Conservation (phyloP, 2,113 vertebrate genomes). For the Phalacrocorax aristotelis region DNA sequence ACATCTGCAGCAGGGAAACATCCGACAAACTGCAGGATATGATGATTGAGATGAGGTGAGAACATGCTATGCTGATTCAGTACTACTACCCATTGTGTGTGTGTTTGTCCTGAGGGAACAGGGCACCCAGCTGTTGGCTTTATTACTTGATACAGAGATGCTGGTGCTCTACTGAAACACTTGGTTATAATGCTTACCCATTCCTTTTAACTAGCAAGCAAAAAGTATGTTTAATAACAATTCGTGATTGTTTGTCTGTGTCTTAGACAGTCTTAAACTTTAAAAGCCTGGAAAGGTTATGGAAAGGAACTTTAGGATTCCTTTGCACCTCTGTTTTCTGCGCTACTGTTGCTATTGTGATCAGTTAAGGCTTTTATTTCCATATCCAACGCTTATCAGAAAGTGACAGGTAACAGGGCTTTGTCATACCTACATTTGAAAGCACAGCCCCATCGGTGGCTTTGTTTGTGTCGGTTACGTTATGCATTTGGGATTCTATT, state of each 20-base stretch:
- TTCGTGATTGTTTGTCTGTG: neutral
- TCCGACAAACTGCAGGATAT: slow-evolving; percentile 81
- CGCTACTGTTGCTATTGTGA: neutral
- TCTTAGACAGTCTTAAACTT: neutral
- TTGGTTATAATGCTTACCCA: fast-evolving
- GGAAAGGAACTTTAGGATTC: neutral
- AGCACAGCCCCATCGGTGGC: neutral
- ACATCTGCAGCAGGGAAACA: slow-evolving; percentile 73
- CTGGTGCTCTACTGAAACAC: neutral
- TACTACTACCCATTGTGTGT: fast-evolving
- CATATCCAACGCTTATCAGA: neutral
- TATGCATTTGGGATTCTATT: neutral
- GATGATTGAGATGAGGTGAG: slow-evolving; percentile 94
- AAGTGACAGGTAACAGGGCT: neutral
- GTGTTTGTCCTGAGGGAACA: neutral
- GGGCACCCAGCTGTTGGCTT: neutral
- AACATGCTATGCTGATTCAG: neutral
- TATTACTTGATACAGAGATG: neutral
- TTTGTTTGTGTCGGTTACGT: neutral
- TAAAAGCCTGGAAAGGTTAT: neutral
- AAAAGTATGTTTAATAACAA: neutral
- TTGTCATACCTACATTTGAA: neutral
- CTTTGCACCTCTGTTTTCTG: neutral
- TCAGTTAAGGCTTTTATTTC: neutral
- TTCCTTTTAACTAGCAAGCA: neutral